Conservation (phyloP, 2,888 invertebrate species). For the Tetropium fuscum region DNA sequence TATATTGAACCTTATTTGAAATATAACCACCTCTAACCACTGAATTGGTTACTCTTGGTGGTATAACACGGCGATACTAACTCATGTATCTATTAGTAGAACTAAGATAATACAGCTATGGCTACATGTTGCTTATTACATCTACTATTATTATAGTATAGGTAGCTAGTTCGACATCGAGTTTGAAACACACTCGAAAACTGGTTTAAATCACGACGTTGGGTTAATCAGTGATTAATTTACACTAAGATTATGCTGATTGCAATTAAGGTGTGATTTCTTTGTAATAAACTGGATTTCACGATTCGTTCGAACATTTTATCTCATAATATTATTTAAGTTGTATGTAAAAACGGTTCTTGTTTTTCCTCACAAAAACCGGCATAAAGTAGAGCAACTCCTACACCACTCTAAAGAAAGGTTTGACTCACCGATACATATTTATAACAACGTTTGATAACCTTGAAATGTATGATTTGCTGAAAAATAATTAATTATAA, state of each 20-base stretch:
- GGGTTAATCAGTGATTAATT: slow-evolving; percentile 38
- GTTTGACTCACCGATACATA: slow-evolving; percentile 27
- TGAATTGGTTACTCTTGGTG: no score
- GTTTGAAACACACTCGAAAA: background rate
- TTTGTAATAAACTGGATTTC: slow-evolving; percentile 43
- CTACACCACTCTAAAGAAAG: slow-evolving; percentile 45
- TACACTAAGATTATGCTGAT: slow-evolving; percentile 46
- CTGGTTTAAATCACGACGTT: background rate
- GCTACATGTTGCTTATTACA: no score
- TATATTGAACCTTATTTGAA: no score
- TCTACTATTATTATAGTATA: no score
- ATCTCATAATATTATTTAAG: slow-evolving; percentile 44
- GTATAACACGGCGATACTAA: no score
- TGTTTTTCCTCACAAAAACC: slow-evolving; percentile 49
- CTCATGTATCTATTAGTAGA: no score
- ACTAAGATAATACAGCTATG: no score
- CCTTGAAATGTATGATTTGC: slow-evolving; percentile 37
- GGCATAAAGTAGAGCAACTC: slow-evolving; percentile 52
- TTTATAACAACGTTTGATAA: slow-evolving; percentile 34
- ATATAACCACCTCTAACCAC: no score
- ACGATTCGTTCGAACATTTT: slow-evolving; percentile 45
- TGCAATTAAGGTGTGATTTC: slow-evolving; percentile 49
- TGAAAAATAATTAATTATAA: slow-evolving; percentile 40
- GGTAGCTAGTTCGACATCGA: no score
- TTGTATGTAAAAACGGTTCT: slow-evolving; percentile 47